phyloP scores from a whole-genome alignment of 2,113 vertebrate species.

The Oxyruncus cristatus region DNA sequence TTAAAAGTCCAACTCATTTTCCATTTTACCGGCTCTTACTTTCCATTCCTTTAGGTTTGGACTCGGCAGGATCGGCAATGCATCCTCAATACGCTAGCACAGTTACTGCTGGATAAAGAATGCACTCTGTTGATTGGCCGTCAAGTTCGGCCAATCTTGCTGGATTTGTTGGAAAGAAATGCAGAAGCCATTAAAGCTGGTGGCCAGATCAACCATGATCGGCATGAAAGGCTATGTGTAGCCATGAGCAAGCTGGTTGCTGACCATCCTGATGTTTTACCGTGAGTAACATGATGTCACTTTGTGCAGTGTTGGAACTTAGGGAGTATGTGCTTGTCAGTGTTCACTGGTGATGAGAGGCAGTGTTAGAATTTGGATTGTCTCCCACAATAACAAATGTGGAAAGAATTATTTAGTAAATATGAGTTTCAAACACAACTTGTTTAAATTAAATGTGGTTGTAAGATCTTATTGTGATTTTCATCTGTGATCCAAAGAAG shows the following conservation, averaged over 20 bases:
- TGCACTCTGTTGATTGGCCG: slow-evolving; percentile 85
- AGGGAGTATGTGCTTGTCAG: fast-evolving
- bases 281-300: slow-evolving; percentile 77
- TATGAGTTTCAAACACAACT: not conserved
- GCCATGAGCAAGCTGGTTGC: slow-evolving; percentile 90
- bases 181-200: slow-evolving; percentile 82
- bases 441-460: not conserved
- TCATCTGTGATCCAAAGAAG: not conserved
- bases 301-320: not conserved
- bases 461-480: not conserved
- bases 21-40: not conserved
- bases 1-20: not conserved
- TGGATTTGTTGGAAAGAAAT: slow-evolving; percentile 93
- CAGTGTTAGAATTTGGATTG: not conserved
- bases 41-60: slow-evolving; percentile 81
- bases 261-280: slow-evolving; percentile 86
- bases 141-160: slow-evolving; percentile 85
- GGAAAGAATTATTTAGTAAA: not conserved
- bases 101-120: slow-evolving; percentile 91
- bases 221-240: slow-evolving; percentile 93
- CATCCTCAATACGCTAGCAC: slow-evolving; percentile 82
- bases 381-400: not conserved
- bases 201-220: slow-evolving; percentile 86
- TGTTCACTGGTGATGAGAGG: not conserved
- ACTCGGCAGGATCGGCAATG: slow-evolving; percentile 88